phyloP scores from a whole-genome alignment of 2,797 vertebrate species.

The Crax fasciolata region DNA sequence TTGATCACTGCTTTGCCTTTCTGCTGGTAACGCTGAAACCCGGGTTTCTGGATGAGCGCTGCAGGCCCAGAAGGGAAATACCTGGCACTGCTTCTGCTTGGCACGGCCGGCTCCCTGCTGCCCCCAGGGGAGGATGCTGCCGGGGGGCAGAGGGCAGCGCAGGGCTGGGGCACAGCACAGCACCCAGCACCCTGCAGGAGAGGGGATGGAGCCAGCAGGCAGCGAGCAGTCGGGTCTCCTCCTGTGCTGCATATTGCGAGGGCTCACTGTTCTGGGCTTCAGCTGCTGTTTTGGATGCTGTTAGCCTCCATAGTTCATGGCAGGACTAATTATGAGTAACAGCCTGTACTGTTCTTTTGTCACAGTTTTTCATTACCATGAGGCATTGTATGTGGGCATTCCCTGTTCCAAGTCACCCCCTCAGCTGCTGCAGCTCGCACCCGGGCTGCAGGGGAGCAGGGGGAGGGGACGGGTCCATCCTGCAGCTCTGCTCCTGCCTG shows the following conservation, averaged over 20 bases:
- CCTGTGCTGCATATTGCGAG: not conserved
- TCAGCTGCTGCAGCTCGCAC: not conserved
- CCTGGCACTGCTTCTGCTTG: not conserved
- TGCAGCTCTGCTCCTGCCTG: not conserved
- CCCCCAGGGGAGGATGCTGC: not conserved
- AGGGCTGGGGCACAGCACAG: rapidly evolving
- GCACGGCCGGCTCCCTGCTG: rapidly evolving
- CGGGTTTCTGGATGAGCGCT: not conserved
- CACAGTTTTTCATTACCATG: not conserved
- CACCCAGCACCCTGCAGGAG: rapidly evolving
- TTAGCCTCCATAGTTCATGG: not conserved
- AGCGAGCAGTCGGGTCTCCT: not conserved
- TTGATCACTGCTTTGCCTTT: not conserved
- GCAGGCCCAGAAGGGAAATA: not conserved
- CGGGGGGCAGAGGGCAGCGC: too few relatives aligned
- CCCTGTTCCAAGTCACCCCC: not conserved
- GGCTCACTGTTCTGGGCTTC: not conserved
- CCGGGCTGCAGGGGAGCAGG: not conserved
- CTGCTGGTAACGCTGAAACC: not conserved
- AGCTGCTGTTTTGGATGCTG: not conserved
- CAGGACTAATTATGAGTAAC: not conserved
- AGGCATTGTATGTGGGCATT: not conserved
- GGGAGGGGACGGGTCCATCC: not conserved
- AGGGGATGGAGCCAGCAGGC: not conserved
- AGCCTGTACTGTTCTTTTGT: not conserved